Evolutionary conservation across 2,113 vertebrate genomes (phyloP).

Genomic region (Macrotus californicus): DNA sequence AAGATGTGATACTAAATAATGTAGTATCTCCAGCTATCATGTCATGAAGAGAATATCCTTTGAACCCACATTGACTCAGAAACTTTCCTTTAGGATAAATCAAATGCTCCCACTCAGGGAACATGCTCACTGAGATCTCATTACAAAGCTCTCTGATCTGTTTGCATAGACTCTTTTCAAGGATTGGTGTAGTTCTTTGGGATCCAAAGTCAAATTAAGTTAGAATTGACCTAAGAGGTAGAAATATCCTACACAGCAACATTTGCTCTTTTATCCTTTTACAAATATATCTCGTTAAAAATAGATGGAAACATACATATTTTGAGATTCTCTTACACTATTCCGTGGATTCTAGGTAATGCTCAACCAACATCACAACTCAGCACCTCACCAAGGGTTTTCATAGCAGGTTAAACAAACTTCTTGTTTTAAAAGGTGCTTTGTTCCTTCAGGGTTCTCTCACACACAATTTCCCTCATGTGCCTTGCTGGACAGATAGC

Average conservation of each 20-base stretch:
- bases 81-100: neutral
- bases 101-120: neutral
- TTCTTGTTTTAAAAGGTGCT: conserved; percentile 28
- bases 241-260: neutral
- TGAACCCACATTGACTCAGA: neutral
- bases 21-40: neutral
- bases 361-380: neutral
- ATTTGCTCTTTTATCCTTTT: neutral
- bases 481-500: conserved; percentile 52
- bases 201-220: neutral
- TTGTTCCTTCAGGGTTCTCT: conserved; percentile 10
- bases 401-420: neutral
- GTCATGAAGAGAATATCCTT: neutral
- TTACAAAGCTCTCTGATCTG: neutral
- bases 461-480: conserved; percentile 25
- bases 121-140: neutral
- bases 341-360: neutral
- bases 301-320: neutral
- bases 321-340: neutral
- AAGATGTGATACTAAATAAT: neutral
- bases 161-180: neutral
- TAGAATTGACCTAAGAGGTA: neutral
- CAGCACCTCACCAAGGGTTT: neutral
- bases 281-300: neutral
- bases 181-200: neutral